Conservation (phyloP, 2,113 vertebrate species). For the Odocoileus virginianus region DNA sequence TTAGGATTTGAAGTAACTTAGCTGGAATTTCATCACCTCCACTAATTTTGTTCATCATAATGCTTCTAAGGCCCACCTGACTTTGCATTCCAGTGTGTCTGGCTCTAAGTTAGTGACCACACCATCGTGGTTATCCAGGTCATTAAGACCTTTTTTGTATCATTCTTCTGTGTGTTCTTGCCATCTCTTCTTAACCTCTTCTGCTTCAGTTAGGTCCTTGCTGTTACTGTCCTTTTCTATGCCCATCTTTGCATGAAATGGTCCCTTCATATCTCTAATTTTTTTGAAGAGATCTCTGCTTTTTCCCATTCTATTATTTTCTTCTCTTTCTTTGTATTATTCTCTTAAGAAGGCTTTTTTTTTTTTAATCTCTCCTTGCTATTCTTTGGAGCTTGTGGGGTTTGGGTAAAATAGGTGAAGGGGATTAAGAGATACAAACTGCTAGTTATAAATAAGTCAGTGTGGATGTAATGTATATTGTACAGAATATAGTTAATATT, state of each 20-base stretch:
- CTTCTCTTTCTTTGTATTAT: background rate
- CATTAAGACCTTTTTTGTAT: background rate
- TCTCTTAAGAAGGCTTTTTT: background rate
- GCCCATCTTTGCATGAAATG: background rate
- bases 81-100: background rate
- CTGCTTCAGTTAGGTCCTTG: background rate
- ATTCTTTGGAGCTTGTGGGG: background rate
- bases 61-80: background rate
- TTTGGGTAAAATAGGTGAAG: background rate
- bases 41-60: background rate
- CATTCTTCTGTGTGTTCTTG: background rate
- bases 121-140: background rate
- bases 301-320: background rate
- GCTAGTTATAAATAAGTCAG: background rate
- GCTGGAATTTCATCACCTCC: background rate
- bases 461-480: background rate
- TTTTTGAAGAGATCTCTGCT: background rate
- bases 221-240: background rate
- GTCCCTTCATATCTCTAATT: background rate
- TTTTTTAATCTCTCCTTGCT: background rate
- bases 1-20: background rate
- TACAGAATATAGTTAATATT: background rate
- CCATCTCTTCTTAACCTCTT: background rate
- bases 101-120: background rate
- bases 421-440: background rate